Evolutionary conservation across 2,888 invertebrate species (phyloP), one percentile per base, ranked within the genome.

Genomic region (Melolontha melolontha): DNA sequence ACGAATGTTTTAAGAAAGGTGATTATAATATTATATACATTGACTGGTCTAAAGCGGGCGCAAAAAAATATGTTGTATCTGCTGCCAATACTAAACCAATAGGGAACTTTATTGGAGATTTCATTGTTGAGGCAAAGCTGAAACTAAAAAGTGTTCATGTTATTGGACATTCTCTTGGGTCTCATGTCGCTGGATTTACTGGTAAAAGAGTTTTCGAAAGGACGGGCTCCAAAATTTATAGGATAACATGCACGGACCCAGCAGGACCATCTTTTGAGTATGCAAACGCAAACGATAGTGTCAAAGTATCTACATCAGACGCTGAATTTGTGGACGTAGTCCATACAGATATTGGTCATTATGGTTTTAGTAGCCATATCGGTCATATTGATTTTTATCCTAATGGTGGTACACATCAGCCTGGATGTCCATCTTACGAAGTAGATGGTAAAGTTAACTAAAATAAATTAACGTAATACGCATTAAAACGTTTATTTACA

Each of bases 191-290:
- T 44, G 83, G 83, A 29, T 71, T 74, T 65, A 72, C 75, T 27
- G 79, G 79, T 1, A 79, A 79, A 73, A 64, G 66, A 7, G 67
- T 76, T 44, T 50, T 70, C 22, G 44, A 69, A 29, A 64, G 71
- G 22, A 73, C 72, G 8, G 76, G 75, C 1, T 81, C 81, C 22
- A 82, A 78, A 68, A 67, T 86, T 4, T 83, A 81, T 7, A 78
- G 86, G 71, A 79, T 85, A 6, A 85, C 85, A 6, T 85, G 82
- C 12, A 74, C 85, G 17, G 85, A 86, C 76, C 84, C 85, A 6
- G 85, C 85, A 34, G 79, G 84, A 29, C 85, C 85, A 1, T 68
- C 68, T 16, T 80, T 78, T 66, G 74, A 75, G 75, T 76, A 41
- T 40, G 64, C 71, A 5, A 50, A 67, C 2, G 54, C 71, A 4